A percentile compares a stretch with the other conserved stretches of the same genome.
phyloP scores from a whole-genome alignment of 2,113 vertebrate genomes.

The Callocephalon fimbriatum region DNA sequence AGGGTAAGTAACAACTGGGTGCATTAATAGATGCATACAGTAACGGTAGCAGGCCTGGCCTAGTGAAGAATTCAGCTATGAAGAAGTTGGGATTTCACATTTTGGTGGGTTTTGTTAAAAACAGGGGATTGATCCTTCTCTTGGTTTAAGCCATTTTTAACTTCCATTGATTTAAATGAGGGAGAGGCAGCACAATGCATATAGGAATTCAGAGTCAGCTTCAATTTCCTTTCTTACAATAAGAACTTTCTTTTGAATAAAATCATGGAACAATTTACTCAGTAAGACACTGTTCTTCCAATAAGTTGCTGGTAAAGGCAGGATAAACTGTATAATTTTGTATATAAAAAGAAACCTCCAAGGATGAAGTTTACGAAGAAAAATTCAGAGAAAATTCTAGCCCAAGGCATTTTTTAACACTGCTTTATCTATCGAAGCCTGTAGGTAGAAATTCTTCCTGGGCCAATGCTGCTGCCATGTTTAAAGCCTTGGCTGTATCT shows the following conservation, averaged over 20 bases:
- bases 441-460: not conserved
- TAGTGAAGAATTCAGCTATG: not conserved
- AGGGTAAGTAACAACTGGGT: not conserved
- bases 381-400: not conserved
- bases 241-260: not conserved
- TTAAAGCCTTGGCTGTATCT: not conserved
- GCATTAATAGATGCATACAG: not conserved
- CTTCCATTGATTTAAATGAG: not conserved
- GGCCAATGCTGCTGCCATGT: not conserved
- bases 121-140: not conserved
- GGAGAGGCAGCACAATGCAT: not conserved
- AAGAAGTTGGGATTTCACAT: not conserved
- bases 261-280: not conserved
- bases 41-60: not conserved
- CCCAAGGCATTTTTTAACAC: not conserved
- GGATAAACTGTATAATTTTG: not conserved
- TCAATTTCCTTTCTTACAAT: not conserved
- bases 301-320: not conserved
- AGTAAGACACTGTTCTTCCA: not conserved
- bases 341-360: not conserved
- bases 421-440: not conserved
- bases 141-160: not conserved
- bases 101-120: not conserved
- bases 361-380: not conserved
- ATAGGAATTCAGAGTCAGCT: not conserved